Base-by-base conservation (phyloP, 92 coral and sea anemone genomes). In the Palythoa grandiflora region DNA sequence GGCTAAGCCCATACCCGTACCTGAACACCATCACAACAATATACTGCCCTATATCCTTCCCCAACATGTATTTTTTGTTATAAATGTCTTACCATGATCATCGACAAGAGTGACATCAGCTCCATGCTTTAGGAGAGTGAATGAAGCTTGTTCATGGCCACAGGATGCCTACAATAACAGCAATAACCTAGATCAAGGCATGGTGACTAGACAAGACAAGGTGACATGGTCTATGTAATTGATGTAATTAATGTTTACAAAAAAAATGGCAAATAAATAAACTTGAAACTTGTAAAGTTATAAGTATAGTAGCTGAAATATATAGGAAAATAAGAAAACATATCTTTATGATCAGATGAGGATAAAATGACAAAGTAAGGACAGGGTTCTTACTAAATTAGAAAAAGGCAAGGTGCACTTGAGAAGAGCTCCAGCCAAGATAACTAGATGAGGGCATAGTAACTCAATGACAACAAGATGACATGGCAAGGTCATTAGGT, bases 31-130 rank as follows among this genome's bases (percentile, higher is more conserved):
- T 14, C 2, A 78, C 12, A 39, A 39, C n/a, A 39, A 39, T 0
- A 2, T 13, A 2, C 9, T 78, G 3, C 9, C 13, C n/a, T 39
- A 39, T 39, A 39, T 9, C 19, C 61, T 2, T 16, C 9, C 68
- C 14, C 20, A 8, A 28, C 6, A 11, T 50, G 1, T 40, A 7
- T 52, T 28, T 78, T 38, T 78, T 48, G 38, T 35, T 35, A 1
- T 15, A 14, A 39, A 47, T 35, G 12, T 84, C 93, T 15, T 63
- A 93, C 98, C 99, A 77, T 88, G 75, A 55, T 97, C 99, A 84
- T 97, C 99, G 19, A 94, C 93, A n/a, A 97, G 59, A 2, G 96
- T 91, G 28, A 97, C 97, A 90, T 97, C 96, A 47, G 99, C 99
- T 9, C 99, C 99, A 90, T 94, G 92, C 14, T 89, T 78, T 19